Evolutionary conservation across 2,113 vertebrate species (phyloP).

Genomic region (Podilymbus podiceps): DNA sequence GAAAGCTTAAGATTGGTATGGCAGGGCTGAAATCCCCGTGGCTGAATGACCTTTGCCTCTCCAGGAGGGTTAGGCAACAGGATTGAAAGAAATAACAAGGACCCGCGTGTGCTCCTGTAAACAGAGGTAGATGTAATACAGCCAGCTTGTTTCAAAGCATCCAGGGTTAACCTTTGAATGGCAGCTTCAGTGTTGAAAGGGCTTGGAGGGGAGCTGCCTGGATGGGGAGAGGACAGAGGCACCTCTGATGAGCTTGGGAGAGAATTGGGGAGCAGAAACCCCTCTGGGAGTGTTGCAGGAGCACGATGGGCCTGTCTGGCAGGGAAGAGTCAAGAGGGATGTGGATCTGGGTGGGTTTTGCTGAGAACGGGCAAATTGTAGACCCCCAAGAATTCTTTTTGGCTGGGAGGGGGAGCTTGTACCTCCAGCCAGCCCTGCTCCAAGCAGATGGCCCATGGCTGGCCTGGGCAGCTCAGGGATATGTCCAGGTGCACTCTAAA

Average conservation of each 20-base stretch:
- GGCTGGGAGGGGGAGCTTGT: not conserved
- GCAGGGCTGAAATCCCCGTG: fast-evolving
- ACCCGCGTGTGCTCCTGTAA: not conserved
- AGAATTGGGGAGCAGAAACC: not conserved
- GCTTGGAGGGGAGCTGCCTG: not conserved
- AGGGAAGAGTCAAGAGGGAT: not conserved
- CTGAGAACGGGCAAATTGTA: not conserved
- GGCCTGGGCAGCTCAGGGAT: not conserved
- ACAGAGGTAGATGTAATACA: not conserved
- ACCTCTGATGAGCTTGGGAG: not conserved
- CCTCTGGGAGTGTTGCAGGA: not conserved
- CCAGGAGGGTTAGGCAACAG: not conserved
- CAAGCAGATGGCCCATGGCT: not conserved
- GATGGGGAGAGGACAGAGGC: not conserved
- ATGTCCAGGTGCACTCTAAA: not conserved
- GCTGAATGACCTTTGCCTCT: not conserved
- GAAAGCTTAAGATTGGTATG: not conserved
- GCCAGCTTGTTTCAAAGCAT: not conserved
- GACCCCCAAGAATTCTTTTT: not conserved
- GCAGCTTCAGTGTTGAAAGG: not conserved
- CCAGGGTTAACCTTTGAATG: not conserved
- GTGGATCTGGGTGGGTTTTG: not conserved
- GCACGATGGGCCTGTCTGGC: not conserved
- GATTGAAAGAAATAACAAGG: not conserved
- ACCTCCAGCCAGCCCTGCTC: not conserved